Percentiles rank a stretch among this genome's conserved stretches.
These are phyloP conservation scores for Acleris emargana DNA, from an alignment of 2,888 invertebrate species.

Conservation along the genomic window DNA sequence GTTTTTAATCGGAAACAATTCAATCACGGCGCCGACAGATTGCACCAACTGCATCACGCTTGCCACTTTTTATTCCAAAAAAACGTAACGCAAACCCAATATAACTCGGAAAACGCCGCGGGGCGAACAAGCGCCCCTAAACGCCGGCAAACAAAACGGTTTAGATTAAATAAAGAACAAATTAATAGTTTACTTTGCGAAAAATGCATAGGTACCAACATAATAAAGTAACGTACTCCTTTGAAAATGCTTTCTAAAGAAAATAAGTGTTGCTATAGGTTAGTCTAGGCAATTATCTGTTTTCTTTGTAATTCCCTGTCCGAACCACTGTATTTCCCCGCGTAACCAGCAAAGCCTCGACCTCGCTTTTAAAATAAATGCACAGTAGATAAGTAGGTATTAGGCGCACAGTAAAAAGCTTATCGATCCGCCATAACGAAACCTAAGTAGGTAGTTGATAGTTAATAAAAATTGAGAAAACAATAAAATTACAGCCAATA, in stretches of 20 bases:
- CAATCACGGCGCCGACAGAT: conserved; percentile 25
- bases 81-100: conserved; percentile 22
- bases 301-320: conserved; percentile 46
- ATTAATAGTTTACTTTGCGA: conserved; percentile 69
- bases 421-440: conserved; percentile 62
- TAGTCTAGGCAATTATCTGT: conserved; percentile 51
- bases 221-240: conserved; percentile 61
- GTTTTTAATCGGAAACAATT: conserved; percentile 31
- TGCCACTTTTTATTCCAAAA: conserved; percentile 28
- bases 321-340: conserved; percentile 33
- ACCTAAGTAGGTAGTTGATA: conserved; percentile 77
- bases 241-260: conserved; percentile 65
- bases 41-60: conserved; percentile 27
- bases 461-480: conserved; percentile 84
- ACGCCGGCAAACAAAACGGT: conserved; percentile 35
- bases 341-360: conserved; percentile 33
- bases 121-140: conserved; percentile 22
- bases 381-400: conserved; percentile 32
- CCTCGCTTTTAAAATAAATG: conserved; percentile 39
- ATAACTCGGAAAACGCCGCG: conserved; percentile 11
- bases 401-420: conserved; percentile 49
- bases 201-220: conserved; percentile 34
- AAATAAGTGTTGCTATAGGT: conserved; percentile 58
- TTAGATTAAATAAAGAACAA: conserved; percentile 61
- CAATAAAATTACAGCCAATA: conserved; percentile 84